These are phyloP conservation scores for Hyles lineata DNA, from an alignment of 2,888 invertebrate genomes.

Conservation along the genomic window DNA sequence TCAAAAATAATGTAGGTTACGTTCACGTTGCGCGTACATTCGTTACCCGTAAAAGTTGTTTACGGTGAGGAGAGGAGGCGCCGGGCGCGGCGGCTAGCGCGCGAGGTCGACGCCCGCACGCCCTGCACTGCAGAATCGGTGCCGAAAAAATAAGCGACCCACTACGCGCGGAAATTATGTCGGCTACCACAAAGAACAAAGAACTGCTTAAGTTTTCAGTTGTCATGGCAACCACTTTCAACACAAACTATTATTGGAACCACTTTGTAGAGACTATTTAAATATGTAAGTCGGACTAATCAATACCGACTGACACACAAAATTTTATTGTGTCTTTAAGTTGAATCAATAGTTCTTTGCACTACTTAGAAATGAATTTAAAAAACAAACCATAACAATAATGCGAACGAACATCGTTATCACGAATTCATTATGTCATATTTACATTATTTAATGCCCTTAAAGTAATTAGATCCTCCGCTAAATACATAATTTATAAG, in stretches of 20 bases:
- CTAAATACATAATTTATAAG: slow-evolving; percentile 35
- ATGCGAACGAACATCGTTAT: not conserved
- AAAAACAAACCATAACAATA: no score
- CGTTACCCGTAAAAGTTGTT: slow-evolving; percentile 83
- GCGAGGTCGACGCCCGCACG: slow-evolving; percentile 70
- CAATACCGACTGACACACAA: slow-evolving; percentile 7
- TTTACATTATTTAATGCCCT: slow-evolving; percentile 5
- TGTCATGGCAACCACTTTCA: slow-evolving; percentile 42
- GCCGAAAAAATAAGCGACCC: slow-evolving; percentile 82
- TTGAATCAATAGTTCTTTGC: not conserved
- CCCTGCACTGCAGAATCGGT: slow-evolving; percentile 74
- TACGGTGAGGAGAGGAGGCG: slow-evolving; percentile 68
- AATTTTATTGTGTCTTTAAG: not conserved
- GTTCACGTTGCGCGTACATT: slow-evolving; percentile 83
- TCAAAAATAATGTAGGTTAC: slow-evolving; percentile 85
- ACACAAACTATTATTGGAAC: slow-evolving; percentile 31
- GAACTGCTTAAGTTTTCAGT: slow-evolving; percentile 46
- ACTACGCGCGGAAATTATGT: slow-evolving; percentile 75
- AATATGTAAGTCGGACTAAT: not conserved
- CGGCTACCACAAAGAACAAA: slow-evolving; percentile 76
- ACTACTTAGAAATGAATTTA: not conserved
- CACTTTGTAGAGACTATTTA: slow-evolving; percentile 21
- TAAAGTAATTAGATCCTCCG: slow-evolving; percentile 27
- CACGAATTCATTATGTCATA: not conserved
- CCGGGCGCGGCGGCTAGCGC: slow-evolving; percentile 48